Percentiles rank a stretch among this genome's conserved stretches.
Conservation (phyloP, 1,140 invertebrate species). For the Bombus superbus region DNA sequence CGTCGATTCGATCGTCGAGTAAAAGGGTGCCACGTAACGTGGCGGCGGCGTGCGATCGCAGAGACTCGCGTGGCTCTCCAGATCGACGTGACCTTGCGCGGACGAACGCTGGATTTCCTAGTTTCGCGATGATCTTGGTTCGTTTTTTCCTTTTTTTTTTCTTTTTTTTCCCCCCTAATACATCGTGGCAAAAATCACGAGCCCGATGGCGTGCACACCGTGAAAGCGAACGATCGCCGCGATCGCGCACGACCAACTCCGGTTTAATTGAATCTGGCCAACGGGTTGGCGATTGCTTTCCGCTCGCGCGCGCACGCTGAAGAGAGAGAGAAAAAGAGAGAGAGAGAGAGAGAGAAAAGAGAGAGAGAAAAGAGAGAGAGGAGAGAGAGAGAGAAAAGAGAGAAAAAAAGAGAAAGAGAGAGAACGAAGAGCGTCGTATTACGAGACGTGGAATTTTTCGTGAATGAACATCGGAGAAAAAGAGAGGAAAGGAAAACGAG, state of each 20-base stretch:
- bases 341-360: background rate
- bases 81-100: slow-evolving; percentile 35
- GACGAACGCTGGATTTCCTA: slow-evolving; percentile 20
- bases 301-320: background rate
- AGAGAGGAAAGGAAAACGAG: slow-evolving; percentile 32
- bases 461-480: slow-evolving; percentile 48
- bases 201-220: background rate
- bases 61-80: background rate
- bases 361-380: background rate
- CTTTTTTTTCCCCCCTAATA: background rate
- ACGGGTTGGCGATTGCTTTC: slow-evolving; percentile 24
- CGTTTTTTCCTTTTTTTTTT: slow-evolving; percentile 18
- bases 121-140: slow-evolving; percentile 12
- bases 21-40: background rate
- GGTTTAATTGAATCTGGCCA: slow-evolving; percentile 48
- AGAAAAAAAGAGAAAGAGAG: background rate
- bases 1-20: background rate
- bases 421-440: slow-evolving; percentile 25
- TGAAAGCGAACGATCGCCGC: slow-evolving; percentile 35
- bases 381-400: background rate
- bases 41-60: too few relatives aligned
- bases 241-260: slow-evolving; percentile 13
- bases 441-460: slow-evolving; percentile 54
- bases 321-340: background rate
- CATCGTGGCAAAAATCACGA: background rate